A percentile compares a stretch with the other conserved stretches of the same genome.
phyloP scores from a whole-genome alignment of 2,797 vertebrate genomes.

The Gephyroberyx darwinii region DNA sequence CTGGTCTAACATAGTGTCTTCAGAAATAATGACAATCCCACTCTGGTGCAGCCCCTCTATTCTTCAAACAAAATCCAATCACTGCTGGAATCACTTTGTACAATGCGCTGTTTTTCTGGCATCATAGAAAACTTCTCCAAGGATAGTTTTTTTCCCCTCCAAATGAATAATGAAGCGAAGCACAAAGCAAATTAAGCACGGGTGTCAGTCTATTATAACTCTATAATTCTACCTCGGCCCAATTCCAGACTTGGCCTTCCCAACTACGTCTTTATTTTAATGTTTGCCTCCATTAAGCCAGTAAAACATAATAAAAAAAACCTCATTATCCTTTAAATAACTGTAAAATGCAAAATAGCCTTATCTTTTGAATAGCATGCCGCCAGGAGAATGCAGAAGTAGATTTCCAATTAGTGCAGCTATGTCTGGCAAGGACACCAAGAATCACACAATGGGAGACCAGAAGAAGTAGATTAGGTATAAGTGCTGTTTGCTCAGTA shows the following conservation, averaged over 20 bases:
- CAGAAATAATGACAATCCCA: slow-evolving; percentile 43
- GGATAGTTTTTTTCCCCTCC: slow-evolving; percentile 10
- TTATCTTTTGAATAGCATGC: slow-evolving; percentile 5
- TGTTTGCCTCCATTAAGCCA: slow-evolving; percentile 18
- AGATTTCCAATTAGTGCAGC: slow-evolving; percentile 10
- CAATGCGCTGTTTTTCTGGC: slow-evolving; percentile 45
- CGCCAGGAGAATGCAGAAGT: slow-evolving; percentile 11
- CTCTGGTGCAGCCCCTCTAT: slow-evolving; percentile 42
- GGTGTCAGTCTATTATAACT: slow-evolving; percentile 17
- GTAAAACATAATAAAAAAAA: slow-evolving; percentile 5
- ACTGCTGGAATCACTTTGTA: slow-evolving; percentile 40
- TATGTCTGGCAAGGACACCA: background rate
- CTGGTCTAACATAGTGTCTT: slow-evolving; percentile 7
- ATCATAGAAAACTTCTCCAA: slow-evolving; percentile 44
- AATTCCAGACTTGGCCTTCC: background rate
- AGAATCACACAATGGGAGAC: background rate
- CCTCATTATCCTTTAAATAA: slow-evolving; percentile 20
- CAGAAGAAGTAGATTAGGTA: slow-evolving; percentile 2
- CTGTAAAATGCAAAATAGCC: slow-evolving; percentile 1
- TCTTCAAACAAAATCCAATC: slow-evolving; percentile 60
- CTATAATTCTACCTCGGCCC: slow-evolving; percentile 10
- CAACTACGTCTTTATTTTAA: slow-evolving; percentile 7
- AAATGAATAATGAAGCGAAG: slow-evolving; percentile 40
- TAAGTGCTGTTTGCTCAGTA: background rate
- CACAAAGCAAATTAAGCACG: slow-evolving; percentile 8